Conservation (phyloP, 2,797 vertebrate genomes). For the Meriones psammophilus region DNA sequence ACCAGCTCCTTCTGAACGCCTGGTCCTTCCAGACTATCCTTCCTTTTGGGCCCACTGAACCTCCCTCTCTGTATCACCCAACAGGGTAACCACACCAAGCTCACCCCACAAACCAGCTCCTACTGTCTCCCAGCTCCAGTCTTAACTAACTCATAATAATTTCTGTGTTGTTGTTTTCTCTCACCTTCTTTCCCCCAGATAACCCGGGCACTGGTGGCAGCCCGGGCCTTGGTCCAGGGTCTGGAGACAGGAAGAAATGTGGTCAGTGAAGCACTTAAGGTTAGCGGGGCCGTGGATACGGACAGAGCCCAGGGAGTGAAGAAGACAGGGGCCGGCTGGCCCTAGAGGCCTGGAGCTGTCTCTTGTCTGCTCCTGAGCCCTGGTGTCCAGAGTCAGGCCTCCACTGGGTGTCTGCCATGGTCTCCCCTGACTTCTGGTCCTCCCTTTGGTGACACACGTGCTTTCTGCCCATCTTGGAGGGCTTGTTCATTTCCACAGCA, state of each 20-base stretch:
- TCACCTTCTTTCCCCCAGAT: conserved; percentile 86
- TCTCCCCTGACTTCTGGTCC: conserved; percentile 17
- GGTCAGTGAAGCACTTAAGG: conserved; percentile 93
- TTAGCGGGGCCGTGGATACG: conserved; percentile 76
- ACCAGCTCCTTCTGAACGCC: conserved; percentile 34
- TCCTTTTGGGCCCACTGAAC: not conserved
- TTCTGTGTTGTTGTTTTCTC: not conserved
- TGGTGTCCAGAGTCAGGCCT: not conserved
- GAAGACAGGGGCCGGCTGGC: not conserved
- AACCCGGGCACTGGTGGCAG: conserved; percentile 92
- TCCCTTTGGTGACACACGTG: conserved; percentile 43
- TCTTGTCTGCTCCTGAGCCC: not conserved
- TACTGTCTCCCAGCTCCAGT: not conserved
- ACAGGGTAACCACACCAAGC: not conserved
- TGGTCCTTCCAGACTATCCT: conserved; percentile 23
- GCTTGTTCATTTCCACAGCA: not conserved
- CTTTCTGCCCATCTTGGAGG: not conserved
- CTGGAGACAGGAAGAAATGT: conserved; percentile 92
- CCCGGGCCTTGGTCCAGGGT: conserved; percentile 92
- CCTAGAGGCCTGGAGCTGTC: not conserved
- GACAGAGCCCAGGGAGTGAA: conserved; percentile 44
- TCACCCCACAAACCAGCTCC: no score
- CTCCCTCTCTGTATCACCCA: not conserved
- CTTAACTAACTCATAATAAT: conserved; percentile 32
- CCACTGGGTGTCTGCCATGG: not conserved